phyloP scores from a whole-genome alignment of 2,888 invertebrate species.

The Hypselothyrea guttata region DNA sequence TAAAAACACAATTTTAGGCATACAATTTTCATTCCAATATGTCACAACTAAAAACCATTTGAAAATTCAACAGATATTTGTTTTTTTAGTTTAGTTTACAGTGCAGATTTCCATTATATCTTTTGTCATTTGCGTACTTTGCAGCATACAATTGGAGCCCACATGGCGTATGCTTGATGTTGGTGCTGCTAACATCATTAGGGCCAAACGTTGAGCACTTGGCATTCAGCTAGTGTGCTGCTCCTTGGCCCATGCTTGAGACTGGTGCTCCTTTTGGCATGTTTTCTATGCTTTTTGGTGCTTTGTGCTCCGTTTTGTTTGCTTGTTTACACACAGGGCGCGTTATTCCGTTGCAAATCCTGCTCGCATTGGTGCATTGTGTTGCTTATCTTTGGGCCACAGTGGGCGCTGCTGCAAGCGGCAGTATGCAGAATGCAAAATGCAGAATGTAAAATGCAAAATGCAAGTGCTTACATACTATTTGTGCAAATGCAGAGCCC shows the following conservation, averaged over 20 bases:
- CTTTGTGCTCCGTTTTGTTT: conserved; percentile 47
- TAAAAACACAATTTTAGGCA: too few species aligned
- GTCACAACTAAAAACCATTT: too few species aligned
- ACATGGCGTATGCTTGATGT: background rate
- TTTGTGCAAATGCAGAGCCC: conserved; percentile 55
- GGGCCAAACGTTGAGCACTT: conserved; percentile 37
- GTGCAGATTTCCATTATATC: conserved; percentile 17
- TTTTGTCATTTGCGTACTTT: conserved; percentile 11
- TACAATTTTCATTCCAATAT: too few species aligned
- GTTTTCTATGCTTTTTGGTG: conserved; percentile 2
- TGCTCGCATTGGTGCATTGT: conserved; percentile 58
- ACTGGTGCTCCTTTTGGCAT: background rate
- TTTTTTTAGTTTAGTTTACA: too few species aligned
- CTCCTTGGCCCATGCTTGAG: background rate
- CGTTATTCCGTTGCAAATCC: conserved; percentile 51
- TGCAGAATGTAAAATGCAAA: too few species aligned
- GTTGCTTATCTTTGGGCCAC: conserved; percentile 46
- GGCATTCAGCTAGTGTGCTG: conserved; percentile 17
- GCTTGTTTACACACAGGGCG: conserved; percentile 37
- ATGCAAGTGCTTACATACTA: conserved; percentile 53
- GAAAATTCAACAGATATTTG: too few species aligned
- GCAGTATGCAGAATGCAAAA: too few species aligned
- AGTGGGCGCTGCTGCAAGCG: conserved; percentile 18
- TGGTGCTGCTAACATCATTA: conserved; percentile 53
- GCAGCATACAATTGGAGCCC: background rate